Evolutionary conservation across 2,113 vertebrate genomes (phyloP).

Genomic region (Pyrgilauda ruficollis): DNA sequence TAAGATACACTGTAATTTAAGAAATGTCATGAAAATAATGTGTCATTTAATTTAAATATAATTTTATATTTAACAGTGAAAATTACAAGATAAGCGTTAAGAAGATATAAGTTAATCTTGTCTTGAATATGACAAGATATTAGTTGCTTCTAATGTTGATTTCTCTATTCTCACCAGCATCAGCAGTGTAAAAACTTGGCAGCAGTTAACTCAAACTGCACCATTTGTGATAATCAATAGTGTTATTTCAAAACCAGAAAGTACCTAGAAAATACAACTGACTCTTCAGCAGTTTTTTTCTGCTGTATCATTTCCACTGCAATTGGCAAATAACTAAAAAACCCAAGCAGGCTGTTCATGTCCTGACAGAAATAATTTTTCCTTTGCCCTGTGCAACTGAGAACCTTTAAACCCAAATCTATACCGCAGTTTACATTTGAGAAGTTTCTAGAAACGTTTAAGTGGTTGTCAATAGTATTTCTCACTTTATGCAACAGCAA

Average conservation of each 20-base stretch:
- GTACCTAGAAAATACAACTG: conserved; percentile 32
- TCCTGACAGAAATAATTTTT: not conserved
- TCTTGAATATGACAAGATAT: too few relatives aligned
- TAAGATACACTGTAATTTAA: not conserved
- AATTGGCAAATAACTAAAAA: not conserved
- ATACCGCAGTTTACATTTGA: not conserved
- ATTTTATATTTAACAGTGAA: not conserved
- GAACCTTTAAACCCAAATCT: not conserved
- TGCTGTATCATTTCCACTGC: conserved; percentile 43
- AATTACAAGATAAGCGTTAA: not conserved
- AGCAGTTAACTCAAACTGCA: not conserved
- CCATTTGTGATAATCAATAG: not conserved
- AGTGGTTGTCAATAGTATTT: not conserved
- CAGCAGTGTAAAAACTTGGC: not conserved
- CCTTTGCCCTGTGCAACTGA: not conserved
- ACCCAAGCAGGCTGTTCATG: not conserved
- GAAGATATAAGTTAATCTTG: not conserved
- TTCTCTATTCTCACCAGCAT: not conserved
- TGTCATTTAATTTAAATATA: not conserved
- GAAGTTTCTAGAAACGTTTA: not conserved
- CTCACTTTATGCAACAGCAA: not conserved
- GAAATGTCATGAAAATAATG: not conserved
- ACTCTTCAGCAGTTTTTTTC: conserved; percentile 43
- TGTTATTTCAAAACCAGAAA: conserved; percentile 24
- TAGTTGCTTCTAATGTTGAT: not conserved